These are phyloP conservation scores for Benthosema pterotum DNA, from an alignment of 2,797 vertebrate species.

Conservation along the genomic window DNA sequence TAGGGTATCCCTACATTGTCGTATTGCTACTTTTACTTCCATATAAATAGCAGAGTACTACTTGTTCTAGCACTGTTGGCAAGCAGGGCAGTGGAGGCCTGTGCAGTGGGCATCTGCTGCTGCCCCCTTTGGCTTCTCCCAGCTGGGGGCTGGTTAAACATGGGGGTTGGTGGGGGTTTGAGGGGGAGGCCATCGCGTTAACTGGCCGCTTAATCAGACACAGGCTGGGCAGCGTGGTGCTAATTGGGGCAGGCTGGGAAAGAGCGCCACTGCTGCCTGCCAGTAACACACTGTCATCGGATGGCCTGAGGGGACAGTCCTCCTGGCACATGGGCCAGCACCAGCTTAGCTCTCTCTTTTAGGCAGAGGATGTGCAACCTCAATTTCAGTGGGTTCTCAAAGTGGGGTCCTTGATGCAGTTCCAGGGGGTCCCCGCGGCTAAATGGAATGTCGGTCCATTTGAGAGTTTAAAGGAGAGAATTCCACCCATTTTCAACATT, in stretches of 20 bases:
- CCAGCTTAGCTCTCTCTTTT: slow-evolving; percentile 20
- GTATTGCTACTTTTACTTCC: no score
- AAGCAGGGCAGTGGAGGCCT: background rate
- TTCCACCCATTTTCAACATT: no score
- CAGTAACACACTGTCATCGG: slow-evolving; percentile 48
- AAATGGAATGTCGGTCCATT: no score
- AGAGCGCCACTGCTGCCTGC: slow-evolving; percentile 53
- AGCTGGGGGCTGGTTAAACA: slow-evolving; percentile 60
- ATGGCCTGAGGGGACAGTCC: slow-evolving; percentile 52
- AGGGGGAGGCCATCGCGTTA: slow-evolving; percentile 54
- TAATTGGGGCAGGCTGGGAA: slow-evolving; percentile 63
- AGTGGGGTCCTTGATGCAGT: no score
- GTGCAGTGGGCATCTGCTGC: slow-evolving; percentile 31
- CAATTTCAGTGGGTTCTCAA: no score
- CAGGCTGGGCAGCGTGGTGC: slow-evolving; percentile 59
- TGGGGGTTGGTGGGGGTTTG: slow-evolving; percentile 49
- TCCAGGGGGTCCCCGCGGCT: no score
- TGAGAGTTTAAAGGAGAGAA: no score
- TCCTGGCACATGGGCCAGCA: slow-evolving; percentile 18
- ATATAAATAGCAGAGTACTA: no score
- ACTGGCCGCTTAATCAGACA: slow-evolving; percentile 66
- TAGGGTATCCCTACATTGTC: no score
- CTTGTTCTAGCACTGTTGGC: no score
- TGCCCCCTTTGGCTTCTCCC: slow-evolving; percentile 42
- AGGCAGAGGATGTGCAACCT: no score